phyloP scores from a whole-genome alignment of 2,113 vertebrate genomes.

The Oreotrochilus melanogaster region DNA sequence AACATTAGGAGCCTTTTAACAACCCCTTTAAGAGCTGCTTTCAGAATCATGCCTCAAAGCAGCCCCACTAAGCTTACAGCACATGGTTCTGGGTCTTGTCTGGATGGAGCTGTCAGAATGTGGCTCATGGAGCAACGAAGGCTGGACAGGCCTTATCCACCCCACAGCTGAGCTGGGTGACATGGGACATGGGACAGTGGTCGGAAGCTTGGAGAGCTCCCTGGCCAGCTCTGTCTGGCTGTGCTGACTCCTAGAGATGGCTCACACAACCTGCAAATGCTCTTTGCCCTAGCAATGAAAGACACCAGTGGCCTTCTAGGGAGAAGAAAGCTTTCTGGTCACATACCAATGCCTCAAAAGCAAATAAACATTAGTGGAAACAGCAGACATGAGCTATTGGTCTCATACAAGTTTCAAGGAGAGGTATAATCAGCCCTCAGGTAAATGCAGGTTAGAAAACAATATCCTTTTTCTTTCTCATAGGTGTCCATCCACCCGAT shows the following conservation, averaged over 20 bases:
- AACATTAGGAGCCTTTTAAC: neutral
- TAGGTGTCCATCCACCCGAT: fast-evolving
- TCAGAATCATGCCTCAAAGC: neutral
- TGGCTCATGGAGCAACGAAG: fast-evolving
- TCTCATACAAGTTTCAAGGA: neutral
- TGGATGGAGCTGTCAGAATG: neutral
- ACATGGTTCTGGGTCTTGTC: neutral
- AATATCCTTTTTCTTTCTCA: neutral
- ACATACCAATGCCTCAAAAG: neutral
- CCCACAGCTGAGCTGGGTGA: neutral
- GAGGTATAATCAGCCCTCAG: neutral
- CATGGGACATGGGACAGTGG: neutral
- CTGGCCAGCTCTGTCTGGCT: neutral
- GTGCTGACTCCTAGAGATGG: neutral
- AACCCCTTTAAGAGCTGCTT: neutral
- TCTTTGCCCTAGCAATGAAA: neutral
- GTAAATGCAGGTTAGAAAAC: neutral
- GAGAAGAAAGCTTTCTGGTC: neutral
- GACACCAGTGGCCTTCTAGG: neutral
- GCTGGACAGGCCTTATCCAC: neutral
- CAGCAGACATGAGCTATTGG: neutral
- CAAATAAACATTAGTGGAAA: neutral
- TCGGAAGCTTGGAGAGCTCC: neutral
- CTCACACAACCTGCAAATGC: neutral
- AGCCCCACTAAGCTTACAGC: neutral